These are phyloP conservation scores for Tauraco erythrolophus DNA, from an alignment of 2,113 vertebrate genomes.

Conservation along the genomic window DNA sequence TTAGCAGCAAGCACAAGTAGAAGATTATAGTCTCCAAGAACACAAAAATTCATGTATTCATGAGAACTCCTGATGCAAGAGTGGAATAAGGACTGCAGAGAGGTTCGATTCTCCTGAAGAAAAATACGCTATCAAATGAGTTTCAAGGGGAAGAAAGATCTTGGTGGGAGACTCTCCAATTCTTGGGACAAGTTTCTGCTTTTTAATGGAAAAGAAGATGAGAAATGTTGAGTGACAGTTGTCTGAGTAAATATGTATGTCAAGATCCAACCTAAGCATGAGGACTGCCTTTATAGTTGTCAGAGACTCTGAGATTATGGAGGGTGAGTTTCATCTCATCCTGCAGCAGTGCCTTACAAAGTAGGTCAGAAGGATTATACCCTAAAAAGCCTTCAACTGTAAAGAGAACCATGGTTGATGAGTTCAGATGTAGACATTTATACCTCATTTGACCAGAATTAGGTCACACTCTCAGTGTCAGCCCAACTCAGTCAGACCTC, in stretches of 20 bases:
- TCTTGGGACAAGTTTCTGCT: background rate
- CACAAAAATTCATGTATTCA: background rate
- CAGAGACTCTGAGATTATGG: background rate
- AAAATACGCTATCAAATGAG: background rate
- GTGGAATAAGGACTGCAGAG: background rate
- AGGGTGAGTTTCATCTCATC: background rate
- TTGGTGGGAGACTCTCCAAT: background rate
- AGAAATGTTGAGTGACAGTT: background rate
- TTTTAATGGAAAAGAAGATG: background rate
- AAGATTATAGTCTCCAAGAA: background rate
- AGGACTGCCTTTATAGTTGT: background rate
- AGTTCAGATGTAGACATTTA: background rate
- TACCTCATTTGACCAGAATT: background rate
- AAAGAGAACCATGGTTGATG: background rate
- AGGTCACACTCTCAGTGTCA: background rate
- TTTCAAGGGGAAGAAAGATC: background rate
- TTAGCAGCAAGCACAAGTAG: background rate
- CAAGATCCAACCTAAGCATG: background rate
- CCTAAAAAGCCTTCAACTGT: background rate
- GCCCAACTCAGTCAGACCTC: background rate
- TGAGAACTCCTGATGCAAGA: background rate
- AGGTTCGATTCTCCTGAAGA: background rate
- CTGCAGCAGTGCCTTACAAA: background rate
- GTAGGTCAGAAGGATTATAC: background rate
- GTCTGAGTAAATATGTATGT: background rate